Base-by-base conservation (phyloP, 2,888 invertebrate genomes). In the Spodoptera littoralis region DNA sequence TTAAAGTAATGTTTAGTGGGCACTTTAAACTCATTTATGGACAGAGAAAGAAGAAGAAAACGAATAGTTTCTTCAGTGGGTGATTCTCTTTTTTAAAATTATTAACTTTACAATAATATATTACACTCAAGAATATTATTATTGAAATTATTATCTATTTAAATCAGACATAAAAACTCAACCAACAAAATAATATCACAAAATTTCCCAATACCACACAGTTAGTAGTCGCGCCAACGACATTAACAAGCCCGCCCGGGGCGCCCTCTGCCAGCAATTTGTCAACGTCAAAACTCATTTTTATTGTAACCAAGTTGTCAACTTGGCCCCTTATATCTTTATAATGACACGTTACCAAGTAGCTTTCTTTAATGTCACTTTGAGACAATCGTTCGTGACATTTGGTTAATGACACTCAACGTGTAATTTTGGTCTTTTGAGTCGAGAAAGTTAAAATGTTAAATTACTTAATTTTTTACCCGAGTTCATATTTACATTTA, bases 211-310 rank as follows among this genome's bases (percentile, higher is more conserved):
- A 69, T 55, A 45, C 64, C 73, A 46, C n/a, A 79, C 57, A 67
- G 51, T 73, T 24, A 60, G 76, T 76, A 67, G 76, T 77, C 65
- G 30, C 69, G 65, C 70, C 59, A 54, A 49, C 62, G 76, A 76
- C 83, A 85, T 85, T 83, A 84, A 85, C 84, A 82, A 82, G 83
- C 76, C 64, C 73, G 84, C 87, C 85, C 66, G 81, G 67, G 80
- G 82, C 83, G 83, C 73, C 79, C 80, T 76, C 82, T 78, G 76
- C 76, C 76, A 71, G 82, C 86, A 85, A 91, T 90, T 89, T 90
- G 87, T 91, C 90, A 89, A 86, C 80, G 90, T 90, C 89, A 83
- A 77, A 82, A 81, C 86, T 84, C 85, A 89, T 90, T 90, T 87
- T 87, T 88, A 86, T 86, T 85, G 84, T 88, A 84, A 88, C 84